These are phyloP conservation scores for Argynnis bischoffii DNA, from an alignment of 2,888 invertebrate genomes.

Conservation along the genomic window DNA sequence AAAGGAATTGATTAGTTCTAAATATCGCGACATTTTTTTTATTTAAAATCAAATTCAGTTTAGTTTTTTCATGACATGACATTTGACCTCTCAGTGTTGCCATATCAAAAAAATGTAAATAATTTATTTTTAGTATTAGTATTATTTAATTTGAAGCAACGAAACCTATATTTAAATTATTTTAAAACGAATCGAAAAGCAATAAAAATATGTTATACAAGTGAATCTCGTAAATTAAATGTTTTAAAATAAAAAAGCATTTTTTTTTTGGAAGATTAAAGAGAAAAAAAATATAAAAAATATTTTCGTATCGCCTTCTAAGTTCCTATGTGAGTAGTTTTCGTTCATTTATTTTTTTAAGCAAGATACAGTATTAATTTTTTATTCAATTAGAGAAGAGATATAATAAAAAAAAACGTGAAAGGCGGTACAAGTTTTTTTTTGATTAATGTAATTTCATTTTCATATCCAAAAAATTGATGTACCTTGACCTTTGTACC, in stretches of 20 bases:
- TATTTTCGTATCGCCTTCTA: background rate
- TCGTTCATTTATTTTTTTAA: background rate
- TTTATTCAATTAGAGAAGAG: background rate
- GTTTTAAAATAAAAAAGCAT: background rate
- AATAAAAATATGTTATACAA: conserved; percentile 31
- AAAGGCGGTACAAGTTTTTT: background rate
- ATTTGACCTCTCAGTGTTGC: conserved; percentile 16
- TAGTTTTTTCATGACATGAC: conserved; percentile 14
- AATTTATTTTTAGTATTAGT: conserved; percentile 25
- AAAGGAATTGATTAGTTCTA: conserved; percentile 10
- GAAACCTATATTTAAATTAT: conserved; percentile 13
- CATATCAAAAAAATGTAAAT: conserved; percentile 26
- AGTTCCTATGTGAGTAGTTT: background rate
- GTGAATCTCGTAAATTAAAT: conserved; percentile 2
- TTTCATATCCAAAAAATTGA: background rate
- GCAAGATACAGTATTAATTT: background rate
- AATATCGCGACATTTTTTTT: too few relatives aligned
- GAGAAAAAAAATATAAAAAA: too few relatives aligned
- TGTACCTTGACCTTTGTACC: conserved; percentile 3
- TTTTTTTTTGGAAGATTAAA: background rate
- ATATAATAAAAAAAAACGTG: background rate
- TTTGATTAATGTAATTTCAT: background rate
- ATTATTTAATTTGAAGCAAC: conserved; percentile 14
- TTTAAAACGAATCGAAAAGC: conserved; percentile 20
- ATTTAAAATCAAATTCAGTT: background rate